phyloP scores from a whole-genome alignment of 2,888 invertebrate species.

The Diaphora mendica region DNA sequence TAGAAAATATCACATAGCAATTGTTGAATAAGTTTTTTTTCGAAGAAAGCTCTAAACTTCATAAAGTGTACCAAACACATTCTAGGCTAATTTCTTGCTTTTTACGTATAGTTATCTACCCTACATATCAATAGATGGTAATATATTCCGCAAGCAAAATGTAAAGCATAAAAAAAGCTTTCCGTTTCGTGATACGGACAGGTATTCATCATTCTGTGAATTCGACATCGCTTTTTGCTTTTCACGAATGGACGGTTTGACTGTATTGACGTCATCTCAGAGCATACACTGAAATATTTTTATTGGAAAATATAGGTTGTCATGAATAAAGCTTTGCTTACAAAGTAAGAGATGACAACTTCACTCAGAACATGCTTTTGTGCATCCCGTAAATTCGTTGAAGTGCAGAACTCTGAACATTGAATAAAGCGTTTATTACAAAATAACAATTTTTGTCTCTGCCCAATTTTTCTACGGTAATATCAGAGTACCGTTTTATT shows the following conservation, averaged over 20 bases:
- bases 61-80: neutral
- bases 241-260: constrained; percentile 29
- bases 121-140: constrained; percentile 4
- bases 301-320: constrained; percentile 13
- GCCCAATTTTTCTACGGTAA: neutral
- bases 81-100: neutral
- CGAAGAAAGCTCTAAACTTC: neutral
- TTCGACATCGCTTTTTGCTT: constrained; percentile 38
- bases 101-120: neutral
- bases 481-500: neutral
- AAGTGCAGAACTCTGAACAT: constrained; percentile 6
- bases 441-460: neutral
- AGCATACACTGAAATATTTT: constrained; percentile 28
- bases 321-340: constrained; percentile 19
- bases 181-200: constrained; percentile 26
- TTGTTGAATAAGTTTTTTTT: neutral
- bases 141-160: constrained; percentile 33
- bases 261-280: constrained; percentile 29
- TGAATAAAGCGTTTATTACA: neutral
- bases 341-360: constrained; percentile 37
- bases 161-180: constrained; percentile 26
- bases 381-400: neutral
- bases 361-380: constrained; percentile 21
- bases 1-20: neutral
- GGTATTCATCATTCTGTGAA: constrained; percentile 40